Percentiles rank a stretch among this genome's conserved stretches.
phyloP scores from a whole-genome alignment of 2,797 vertebrate species.

The Spheniscus humboldti region DNA sequence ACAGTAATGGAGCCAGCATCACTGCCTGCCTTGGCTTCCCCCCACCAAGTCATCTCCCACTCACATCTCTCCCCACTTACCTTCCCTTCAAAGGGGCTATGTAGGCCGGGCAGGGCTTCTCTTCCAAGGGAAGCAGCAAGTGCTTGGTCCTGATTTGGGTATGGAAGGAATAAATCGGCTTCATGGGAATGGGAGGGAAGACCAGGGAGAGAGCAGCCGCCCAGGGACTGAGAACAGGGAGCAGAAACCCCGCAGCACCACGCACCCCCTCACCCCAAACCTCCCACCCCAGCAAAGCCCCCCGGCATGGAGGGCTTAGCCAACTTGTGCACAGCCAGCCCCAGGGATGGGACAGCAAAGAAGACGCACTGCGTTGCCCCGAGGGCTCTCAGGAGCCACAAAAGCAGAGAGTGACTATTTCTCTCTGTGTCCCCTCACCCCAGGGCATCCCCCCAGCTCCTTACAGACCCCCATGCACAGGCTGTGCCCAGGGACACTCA shows the following conservation, averaged over 20 bases:
- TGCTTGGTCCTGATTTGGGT: conserved; percentile 57
- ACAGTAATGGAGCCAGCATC: fast-evolving
- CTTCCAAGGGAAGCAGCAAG: conserved; percentile 77
- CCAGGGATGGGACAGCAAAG: not conserved
- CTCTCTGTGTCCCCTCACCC: fast-evolving
- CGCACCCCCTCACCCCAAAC: not conserved
- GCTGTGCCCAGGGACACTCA: conserved; percentile 41
- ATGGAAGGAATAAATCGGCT: conserved; percentile 81
- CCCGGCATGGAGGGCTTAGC: fast-evolving
- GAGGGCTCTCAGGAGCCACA: not conserved
- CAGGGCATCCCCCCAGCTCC: not conserved
- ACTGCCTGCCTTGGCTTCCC: not conserved
- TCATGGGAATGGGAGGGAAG: conserved; percentile 85
- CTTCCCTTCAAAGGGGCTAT: conserved; percentile 82
- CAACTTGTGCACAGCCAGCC: not conserved
- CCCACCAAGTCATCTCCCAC: not conserved
- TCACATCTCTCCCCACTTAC: conserved; percentile 64
- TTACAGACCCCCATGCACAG: fast-evolving
- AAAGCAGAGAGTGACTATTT: not conserved
- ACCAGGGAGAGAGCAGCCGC: conserved; percentile 74
- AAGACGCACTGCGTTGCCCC: fast-evolving
- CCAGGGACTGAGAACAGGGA: not conserved
- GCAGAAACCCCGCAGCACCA: fast-evolving
- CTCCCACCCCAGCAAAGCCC: not conserved
- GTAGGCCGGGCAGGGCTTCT: conserved; percentile 87